Percentiles rank a stretch among this genome's conserved stretches.
phyloP scores from a whole-genome alignment of 2,113 vertebrate species.

The Muntiacus reevesi region DNA sequence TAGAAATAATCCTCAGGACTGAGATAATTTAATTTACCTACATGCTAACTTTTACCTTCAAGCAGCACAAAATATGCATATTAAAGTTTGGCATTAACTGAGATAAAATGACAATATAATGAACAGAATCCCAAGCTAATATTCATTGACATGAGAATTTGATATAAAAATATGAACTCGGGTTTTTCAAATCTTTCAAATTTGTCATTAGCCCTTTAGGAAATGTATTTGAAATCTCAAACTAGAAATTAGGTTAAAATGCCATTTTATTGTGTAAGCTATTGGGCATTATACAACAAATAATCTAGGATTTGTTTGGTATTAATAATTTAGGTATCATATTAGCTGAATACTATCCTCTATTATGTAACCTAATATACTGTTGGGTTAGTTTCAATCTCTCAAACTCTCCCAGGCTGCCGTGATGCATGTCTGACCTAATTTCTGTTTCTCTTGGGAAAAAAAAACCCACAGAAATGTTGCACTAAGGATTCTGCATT shows the following conservation, averaged over 20 bases:
- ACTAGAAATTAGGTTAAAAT: constrained; percentile 82
- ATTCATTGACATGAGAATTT: neutral
- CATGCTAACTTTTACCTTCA: neutral
- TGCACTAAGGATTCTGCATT: neutral
- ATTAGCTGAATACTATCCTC: constrained; percentile 70
- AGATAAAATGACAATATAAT: neutral
- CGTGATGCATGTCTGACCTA: constrained; percentile 79
- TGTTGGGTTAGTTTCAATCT: constrained; percentile 71
- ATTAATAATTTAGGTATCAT: constrained; percentile 68
- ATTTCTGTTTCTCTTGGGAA: constrained; percentile 66
- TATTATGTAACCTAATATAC: constrained; percentile 62
- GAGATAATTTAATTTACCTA: neutral
- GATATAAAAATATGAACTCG: neutral
- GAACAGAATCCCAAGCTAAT: neutral
- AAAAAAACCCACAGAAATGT: neutral
- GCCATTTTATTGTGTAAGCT: constrained; percentile 67
- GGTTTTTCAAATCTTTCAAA: constrained; percentile 32
- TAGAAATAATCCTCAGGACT: neutral
- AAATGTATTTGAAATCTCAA: constrained; percentile 62
- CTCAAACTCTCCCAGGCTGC: constrained; percentile 72
- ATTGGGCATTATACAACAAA: constrained; percentile 74
- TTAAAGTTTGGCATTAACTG: neutral
- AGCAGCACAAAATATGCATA: neutral
- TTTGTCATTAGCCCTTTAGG: constrained; percentile 48
- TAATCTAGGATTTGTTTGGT: constrained; percentile 76